Percentiles rank a stretch among this genome's conserved stretches.
These are phyloP conservation scores for Arbacia lixula DNA, from an alignment of 53 echinoderm and acorn worm species.

Conservation along the genomic window DNA sequence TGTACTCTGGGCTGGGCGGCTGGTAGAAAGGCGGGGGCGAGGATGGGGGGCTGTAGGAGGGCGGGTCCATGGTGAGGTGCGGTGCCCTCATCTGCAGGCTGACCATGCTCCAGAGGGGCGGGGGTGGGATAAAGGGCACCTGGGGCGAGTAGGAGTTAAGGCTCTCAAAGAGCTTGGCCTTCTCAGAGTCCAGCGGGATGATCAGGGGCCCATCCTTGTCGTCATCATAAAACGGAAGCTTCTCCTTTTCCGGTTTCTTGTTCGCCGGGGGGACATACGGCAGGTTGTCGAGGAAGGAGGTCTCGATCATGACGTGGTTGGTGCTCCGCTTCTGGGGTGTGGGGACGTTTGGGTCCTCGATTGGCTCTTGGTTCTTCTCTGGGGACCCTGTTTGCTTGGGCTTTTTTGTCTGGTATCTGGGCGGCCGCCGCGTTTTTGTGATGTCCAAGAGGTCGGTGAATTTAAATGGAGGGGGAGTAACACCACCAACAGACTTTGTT, in stretches of 20 bases:
- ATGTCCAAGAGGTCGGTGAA: constrained; percentile 52
- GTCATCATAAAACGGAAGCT: constrained; percentile 49
- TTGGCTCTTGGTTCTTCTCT: constrained; percentile 16
- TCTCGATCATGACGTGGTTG: constrained; percentile 51
- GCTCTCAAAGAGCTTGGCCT: constrained; percentile 52
- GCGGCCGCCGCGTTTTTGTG: constrained; percentile 13
- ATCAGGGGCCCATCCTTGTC: constrained; percentile 55
- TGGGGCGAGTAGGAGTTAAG: constrained; percentile 40
- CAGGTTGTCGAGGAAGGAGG: constrained; percentile 49
- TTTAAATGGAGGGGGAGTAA: constrained; percentile 51
- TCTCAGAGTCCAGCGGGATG: constrained; percentile 51
- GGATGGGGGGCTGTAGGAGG: constrained; percentile 34
- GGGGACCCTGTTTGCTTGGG: constrained; percentile 1
- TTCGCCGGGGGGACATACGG: constrained; percentile 15
- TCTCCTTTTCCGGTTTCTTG: constrained; percentile 40
- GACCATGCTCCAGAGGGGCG: constrained; percentile 53
- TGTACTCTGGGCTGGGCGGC: constrained; percentile 34
- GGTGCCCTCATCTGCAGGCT: constrained; percentile 10
- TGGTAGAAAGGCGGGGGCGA: constrained; percentile 55
- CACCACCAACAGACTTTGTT: background rate
- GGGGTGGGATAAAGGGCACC: constrained; percentile 43
- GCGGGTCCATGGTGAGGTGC: constrained; percentile 24
- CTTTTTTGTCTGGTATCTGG: constrained; percentile 29
- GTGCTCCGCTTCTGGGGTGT: background rate
- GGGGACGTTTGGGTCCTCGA: background rate